These are phyloP conservation scores for Heliconius hermathena DNA, from an alignment of 1,140 invertebrate genomes.

Conservation along the genomic window DNA sequence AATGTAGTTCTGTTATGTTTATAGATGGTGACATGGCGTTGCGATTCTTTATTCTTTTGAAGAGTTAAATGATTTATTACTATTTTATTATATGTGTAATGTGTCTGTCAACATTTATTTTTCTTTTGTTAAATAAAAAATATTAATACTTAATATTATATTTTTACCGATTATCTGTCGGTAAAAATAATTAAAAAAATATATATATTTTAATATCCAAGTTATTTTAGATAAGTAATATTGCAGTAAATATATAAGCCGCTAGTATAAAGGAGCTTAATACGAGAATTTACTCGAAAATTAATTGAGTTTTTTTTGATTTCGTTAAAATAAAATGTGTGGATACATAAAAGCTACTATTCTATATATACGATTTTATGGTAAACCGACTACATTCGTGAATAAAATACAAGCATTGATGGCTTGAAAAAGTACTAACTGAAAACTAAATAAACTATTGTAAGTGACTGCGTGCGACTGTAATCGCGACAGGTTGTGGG, in stretches of 20 bases:
- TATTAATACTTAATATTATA: background rate
- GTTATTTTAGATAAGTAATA: background rate
- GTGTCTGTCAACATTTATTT: too few species aligned
- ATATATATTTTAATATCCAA: background rate
- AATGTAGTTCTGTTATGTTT: background rate
- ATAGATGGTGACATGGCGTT: background rate
- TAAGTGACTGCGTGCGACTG: too few species aligned
- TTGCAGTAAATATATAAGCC: background rate
- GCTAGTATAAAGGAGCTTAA: background rate
- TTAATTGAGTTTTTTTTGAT: background rate
- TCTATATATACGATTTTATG: background rate
- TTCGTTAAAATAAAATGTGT: background rate
- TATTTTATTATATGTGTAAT: too few species aligned
- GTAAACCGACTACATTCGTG: background rate
- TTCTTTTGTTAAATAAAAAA: too few species aligned
- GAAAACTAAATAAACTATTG: too few species aligned
- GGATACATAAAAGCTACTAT: background rate
- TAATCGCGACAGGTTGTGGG: too few species aligned
- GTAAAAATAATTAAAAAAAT: background rate
- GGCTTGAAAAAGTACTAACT: too few species aligned
- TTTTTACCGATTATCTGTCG: background rate
- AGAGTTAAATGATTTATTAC: too few species aligned
- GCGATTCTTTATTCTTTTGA: background rate
- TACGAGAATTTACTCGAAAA: slow-evolving; percentile 1
- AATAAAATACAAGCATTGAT: background rate